Evolutionary conservation across 1,140 invertebrate genomes (phyloP).

Genomic region (Bombus picipes): DNA sequence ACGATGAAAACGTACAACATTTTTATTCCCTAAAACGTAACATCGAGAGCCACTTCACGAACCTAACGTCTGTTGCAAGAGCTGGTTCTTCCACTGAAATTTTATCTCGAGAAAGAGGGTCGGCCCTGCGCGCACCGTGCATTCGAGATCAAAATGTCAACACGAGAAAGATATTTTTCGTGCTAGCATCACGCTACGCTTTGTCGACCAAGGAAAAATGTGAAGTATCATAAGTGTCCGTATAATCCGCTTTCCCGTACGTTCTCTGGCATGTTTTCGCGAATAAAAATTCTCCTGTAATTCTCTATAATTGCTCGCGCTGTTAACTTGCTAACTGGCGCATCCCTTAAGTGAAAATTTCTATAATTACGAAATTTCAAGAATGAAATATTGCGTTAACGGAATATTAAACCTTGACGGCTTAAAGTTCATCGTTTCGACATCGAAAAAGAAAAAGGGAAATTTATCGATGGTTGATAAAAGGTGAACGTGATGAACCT

Average conservation of each 20-base stretch:
- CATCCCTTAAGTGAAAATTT: too few species aligned
- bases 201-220: not conserved
- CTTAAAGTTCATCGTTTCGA: too few species aligned
- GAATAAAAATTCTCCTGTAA: not conserved
- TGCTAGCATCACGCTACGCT: not conserved
- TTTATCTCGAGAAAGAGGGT: constrained; percentile 33
- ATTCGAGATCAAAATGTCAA: constrained; percentile 35
- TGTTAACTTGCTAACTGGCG: too few species aligned
- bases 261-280: not conserved
- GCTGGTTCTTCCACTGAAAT: constrained; percentile 34
- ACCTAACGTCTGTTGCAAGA: not conserved
- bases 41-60: constrained; percentile 22
- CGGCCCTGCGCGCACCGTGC: constrained; percentile 1
- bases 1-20: not conserved
- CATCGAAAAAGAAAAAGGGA: too few species aligned
- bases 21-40: not conserved
- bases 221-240: not conserved
- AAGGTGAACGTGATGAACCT: too few species aligned
- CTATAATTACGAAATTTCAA: too few species aligned
- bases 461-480: too few species aligned
- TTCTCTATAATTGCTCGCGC: too few species aligned
- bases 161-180: constrained; percentile 27
- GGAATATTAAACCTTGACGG: too few species aligned
- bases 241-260: not conserved
- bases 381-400: too few species aligned